Conservation (phyloP, 2,113 vertebrate species). For the Cochlearius cochlearius region DNA sequence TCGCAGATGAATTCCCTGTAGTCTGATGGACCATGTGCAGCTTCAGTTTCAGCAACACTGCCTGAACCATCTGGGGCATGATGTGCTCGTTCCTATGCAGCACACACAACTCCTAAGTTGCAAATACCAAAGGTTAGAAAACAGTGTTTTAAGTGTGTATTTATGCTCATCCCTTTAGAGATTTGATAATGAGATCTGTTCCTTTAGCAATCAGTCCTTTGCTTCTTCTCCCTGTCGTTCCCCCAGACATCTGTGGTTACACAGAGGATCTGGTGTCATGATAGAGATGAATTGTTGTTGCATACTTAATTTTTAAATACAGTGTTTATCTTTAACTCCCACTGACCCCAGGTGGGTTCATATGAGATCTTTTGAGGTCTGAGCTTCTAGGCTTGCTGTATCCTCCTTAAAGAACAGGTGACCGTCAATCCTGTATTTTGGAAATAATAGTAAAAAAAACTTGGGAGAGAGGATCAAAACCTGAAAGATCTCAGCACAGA, state of each 20-base stretch:
- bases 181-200: background rate
- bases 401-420: background rate
- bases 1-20: background rate
- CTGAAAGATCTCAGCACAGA: background rate
- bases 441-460: background rate
- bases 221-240: background rate
- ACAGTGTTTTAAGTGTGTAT: background rate
- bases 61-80: background rate
- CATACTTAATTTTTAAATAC: background rate
- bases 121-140: background rate
- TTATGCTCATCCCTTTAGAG: background rate
- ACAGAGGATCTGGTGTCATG: background rate
- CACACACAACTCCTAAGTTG: background rate
- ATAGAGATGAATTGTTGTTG: background rate
- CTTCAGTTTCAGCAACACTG: background rate
- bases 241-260: background rate
- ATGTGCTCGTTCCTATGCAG: background rate
- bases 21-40: rapidly evolving
- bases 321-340: background rate
- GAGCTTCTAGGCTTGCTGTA: background rate
- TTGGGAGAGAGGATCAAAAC: background rate
- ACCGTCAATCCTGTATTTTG: background rate
- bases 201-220: background rate
- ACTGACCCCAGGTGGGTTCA: background rate
- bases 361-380: background rate